Base-by-base conservation (phyloP, 2,113 vertebrate genomes). In the Cebidichthys violaceus region DNA sequence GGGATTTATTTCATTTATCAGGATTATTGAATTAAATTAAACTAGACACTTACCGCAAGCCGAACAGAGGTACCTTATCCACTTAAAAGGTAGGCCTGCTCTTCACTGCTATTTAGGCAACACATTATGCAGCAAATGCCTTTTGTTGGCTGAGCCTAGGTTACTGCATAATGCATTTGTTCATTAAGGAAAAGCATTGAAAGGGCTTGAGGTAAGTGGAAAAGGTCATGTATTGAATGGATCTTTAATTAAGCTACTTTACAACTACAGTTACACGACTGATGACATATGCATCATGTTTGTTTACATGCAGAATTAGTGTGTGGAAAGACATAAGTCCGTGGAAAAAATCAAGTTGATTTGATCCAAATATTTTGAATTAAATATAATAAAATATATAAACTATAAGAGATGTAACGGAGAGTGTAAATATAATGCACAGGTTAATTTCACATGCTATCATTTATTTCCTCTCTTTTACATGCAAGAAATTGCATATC, bases 11-110 rank as follows among this genome's bases (percentile, higher is more conserved):
- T 96, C 96, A 95, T 95, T 96, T 95, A 95, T 95, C 91, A 69
- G 94, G 94, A 96, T 96, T 96, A 96, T 96, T 96, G 94, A 96
- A 96, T 96, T 96, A 96, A 96, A 96, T 96, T 95, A 95, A 95
- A 95, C 89, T 85, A 94, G 95, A 96, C 95, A 95, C 94, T 93
- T 94, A 94, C 90, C 83, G 90, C 92, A 90, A 94, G 90, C 90
- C 33, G 86, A 92, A 90, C 90, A 90, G 89, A 89, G 88, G 91
- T 92, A 94, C 90, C 91, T 91, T 92, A 93, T 95, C 94, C 94
- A 93, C 90, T 94, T 94, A 93, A 89, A 89, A 95, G 93, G 92
- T 90, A 90, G 90, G 89, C 86, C 88, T 92, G 90, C 92, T 93
- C 92, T 85, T 95, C 90, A 91, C 88, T 90, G 88, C 93, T 93